A percentile compares a stretch with the other conserved stretches of the same genome.
phyloP scores from a whole-genome alignment of 2,888 invertebrate genomes.

The Mythimna pallens region DNA sequence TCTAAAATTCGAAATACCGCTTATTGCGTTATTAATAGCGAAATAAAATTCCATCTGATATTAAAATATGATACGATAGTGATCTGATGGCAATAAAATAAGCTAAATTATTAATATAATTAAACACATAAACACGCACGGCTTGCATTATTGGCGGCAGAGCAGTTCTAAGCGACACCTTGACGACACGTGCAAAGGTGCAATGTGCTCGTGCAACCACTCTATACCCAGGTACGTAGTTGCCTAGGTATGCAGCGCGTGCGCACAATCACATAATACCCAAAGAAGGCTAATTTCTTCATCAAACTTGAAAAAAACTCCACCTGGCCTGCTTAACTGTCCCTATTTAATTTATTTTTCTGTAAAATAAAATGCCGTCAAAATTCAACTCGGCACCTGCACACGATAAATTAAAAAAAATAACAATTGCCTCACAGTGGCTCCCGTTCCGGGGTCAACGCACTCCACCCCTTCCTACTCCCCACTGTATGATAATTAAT shows the following conservation, averaged over 20 bases:
- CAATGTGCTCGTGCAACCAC: constrained; percentile 26
- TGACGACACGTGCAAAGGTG: constrained; percentile 57
- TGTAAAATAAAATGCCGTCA: constrained; percentile 55
- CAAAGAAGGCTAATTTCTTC: constrained; percentile 52
- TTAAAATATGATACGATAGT: constrained; percentile 47
- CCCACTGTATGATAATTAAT: constrained; percentile 72
- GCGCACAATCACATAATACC: constrained; percentile 42
- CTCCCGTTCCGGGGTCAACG: constrained; percentile 69
- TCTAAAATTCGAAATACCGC: constrained; percentile 42
- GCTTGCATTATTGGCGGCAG: constrained; percentile 38
- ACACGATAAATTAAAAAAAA: constrained; percentile 64
- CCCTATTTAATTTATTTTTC: constrained; percentile 42
- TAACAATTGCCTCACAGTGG: constrained; percentile 65
- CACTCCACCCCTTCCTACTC: constrained; percentile 69
- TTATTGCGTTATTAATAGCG: constrained; percentile 50
- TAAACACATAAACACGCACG: constrained; percentile 46
- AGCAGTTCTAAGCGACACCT: constrained; percentile 47
- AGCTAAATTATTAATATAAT: constrained; percentile 55
- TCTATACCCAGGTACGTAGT: background rate
- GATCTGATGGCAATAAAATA: constrained; percentile 52
- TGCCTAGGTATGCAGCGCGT: constrained; percentile 27
- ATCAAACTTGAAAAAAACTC: constrained; percentile 38
- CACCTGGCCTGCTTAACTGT: constrained; percentile 49
- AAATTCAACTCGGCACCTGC: constrained; percentile 67
- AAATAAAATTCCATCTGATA: constrained; percentile 54